Base-by-base conservation (phyloP, 2,113 vertebrate genomes). In the Pachyramphus minor region DNA sequence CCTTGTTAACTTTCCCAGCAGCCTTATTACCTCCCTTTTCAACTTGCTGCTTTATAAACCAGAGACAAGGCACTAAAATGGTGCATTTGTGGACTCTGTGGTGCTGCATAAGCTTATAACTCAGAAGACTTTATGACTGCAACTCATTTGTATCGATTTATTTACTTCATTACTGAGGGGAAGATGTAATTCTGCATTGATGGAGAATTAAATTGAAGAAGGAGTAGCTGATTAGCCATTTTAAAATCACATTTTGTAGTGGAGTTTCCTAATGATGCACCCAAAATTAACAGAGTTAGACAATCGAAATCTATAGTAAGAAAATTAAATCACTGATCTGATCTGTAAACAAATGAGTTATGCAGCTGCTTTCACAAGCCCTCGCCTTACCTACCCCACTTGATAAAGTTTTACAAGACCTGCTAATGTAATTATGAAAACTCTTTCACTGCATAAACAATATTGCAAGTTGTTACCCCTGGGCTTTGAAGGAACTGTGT, bases 121-220 rank as follows among this genome's bases (percentile, higher is more conserved):
- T 82, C 84, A 52, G 73, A 20, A 84, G 73, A 76, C 25, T 89
- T 92, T 73, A 93, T 68, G 91, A 82, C 77, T 89, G 49, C 41
- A 78, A 95, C 74, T 68, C 53, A 84, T 89, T 93, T 94, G 35
- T 94, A 95, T 91, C 1, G 52, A 95, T 93, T 92, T 92, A 84
- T 91, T 84, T 92, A 95, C 81, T 87, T 94, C 89, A 89, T 95
- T 76, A 95, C 31, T 3, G 19, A 84, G 31, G 25, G 60, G 21
- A 95, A 95, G 77, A 95, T 79, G 69, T 41, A 94, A 95, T 94
- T 95, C 62, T 2, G 13, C 87, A 84, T 4, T 79, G 91, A 96
- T 45, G n/a, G 77, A 87, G 52, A 78, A 87, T 6, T 3, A 17
- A 92, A 90, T 5, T 93, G 73, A 90, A 91, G 58, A 30, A 77